Percentiles rank a stretch among this genome's conserved stretches.
Conservation (phyloP, 2,113 vertebrate species). For the Callopanchax toddi region DNA sequence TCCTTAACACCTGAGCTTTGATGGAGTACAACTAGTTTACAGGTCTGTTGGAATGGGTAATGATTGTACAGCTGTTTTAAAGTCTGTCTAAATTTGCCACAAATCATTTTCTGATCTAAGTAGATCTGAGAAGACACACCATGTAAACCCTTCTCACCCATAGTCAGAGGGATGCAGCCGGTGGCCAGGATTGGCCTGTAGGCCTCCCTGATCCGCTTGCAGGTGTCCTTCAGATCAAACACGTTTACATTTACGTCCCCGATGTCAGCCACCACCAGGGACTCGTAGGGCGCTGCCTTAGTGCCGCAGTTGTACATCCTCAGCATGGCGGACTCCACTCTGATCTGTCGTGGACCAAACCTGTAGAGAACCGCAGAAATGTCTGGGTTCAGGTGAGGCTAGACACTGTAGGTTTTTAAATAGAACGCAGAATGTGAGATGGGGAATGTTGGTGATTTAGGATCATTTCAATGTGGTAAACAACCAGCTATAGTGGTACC, state of each 20-base stretch:
- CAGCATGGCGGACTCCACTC: constrained; percentile 86
- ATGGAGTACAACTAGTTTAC: not conserved
- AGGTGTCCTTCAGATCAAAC: constrained; percentile 89
- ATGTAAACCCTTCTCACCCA: constrained; percentile 83
- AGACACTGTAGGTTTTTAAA: no score
- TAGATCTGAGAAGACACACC: not conserved
- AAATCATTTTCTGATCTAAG: not conserved
- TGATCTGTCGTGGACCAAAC: constrained; percentile 90
- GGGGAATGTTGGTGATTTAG: no score
- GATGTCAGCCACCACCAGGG: constrained; percentile 87
- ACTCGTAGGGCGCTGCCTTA: constrained; percentile 85
- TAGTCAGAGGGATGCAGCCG: constrained; percentile 86
- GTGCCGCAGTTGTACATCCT: constrained; percentile 82
- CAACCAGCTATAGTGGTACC: no score
- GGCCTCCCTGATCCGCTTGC: constrained; percentile 82
- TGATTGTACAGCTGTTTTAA: not conserved
- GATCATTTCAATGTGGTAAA: no score
- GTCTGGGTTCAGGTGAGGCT: not conserved
- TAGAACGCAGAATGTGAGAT: no score
- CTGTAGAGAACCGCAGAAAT: constrained; percentile 62
- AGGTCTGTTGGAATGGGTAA: not conserved
- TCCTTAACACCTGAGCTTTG: not conserved
- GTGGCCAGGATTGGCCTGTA: constrained; percentile 79
- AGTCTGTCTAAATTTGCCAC: not conserved
- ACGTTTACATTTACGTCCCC: constrained; percentile 90